Evolutionary conservation across 1,140 invertebrate genomes (phyloP).

Genomic region (Cydia strobilella): DNA sequence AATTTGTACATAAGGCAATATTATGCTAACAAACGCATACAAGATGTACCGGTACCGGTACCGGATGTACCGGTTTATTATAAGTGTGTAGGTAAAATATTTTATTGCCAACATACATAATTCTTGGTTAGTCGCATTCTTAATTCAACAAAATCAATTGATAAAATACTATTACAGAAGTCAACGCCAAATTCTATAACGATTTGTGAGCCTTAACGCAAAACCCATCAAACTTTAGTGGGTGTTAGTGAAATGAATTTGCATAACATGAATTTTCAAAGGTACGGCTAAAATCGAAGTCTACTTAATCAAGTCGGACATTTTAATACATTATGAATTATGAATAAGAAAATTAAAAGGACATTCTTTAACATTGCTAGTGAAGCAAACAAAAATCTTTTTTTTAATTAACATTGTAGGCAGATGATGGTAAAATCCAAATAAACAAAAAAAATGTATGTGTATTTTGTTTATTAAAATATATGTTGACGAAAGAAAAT

Average conservation of each 20-base stretch:
- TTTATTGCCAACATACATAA: too few species aligned
- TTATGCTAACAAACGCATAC: conserved; percentile 24
- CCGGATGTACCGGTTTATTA: too few species aligned
- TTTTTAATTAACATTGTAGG: background rate
- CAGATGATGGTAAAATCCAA: too few species aligned
- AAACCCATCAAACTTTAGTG: conserved; percentile 13
- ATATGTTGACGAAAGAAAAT: too few species aligned
- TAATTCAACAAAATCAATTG: background rate
- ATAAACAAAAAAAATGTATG: too few species aligned
- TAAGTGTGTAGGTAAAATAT: too few species aligned
- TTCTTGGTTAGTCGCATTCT: too few species aligned
- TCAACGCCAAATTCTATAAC: background rate
- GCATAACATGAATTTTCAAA: conserved; percentile 27
- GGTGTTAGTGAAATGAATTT: conserved; percentile 15
- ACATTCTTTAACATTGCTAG: background rate
- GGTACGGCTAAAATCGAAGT: background rate
- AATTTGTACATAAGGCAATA: background rate
- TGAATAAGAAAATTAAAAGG: conserved; percentile 11
- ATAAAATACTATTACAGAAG: background rate
- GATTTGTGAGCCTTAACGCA: background rate
- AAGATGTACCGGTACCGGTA: too few species aligned
- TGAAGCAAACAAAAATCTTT: background rate
- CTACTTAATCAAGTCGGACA: conserved; percentile 15
- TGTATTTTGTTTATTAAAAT: too few species aligned
- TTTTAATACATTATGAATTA: conserved; percentile 26